Evolutionary conservation across 2,797 vertebrate genomes (phyloP).

Genomic region (Enoplosus armatus): DNA sequence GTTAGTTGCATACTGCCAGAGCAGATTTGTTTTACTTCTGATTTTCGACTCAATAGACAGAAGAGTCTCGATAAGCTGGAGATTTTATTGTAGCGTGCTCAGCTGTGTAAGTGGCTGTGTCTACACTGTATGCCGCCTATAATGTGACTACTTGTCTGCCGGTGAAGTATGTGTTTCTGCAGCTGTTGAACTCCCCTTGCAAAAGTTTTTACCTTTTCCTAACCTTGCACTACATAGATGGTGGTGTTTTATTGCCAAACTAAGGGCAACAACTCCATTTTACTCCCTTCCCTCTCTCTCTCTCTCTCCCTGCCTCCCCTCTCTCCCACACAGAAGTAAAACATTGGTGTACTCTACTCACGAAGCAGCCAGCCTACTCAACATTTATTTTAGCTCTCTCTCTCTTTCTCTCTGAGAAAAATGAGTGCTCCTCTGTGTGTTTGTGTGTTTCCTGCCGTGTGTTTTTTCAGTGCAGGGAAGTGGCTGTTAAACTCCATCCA

Average conservation of each 20-base stretch:
- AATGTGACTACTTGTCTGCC: slow-evolving; percentile 40
- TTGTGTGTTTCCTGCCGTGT: slow-evolving; percentile 28
- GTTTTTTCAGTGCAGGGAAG: slow-evolving; percentile 36
- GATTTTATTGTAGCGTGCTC: background rate
- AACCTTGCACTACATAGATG: slow-evolving; percentile 32
- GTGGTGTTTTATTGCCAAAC: slow-evolving; percentile 59
- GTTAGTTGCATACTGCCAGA: too few species aligned
- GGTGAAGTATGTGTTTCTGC: slow-evolving; percentile 49
- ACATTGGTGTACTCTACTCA: slow-evolving; percentile 67
- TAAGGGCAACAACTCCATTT: slow-evolving; percentile 52
- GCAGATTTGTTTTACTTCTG: too few species aligned
- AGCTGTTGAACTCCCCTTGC: slow-evolving; percentile 47
- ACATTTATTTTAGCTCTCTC: slow-evolving; percentile 73
- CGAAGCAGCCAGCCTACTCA: slow-evolving; percentile 77
- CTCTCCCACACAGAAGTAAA: slow-evolving; percentile 74
- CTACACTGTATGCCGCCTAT: background rate
- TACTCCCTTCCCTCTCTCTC: slow-evolving; percentile 26
- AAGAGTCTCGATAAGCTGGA: background rate
- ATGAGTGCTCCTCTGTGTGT: slow-evolving; percentile 39
- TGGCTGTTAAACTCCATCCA: slow-evolving; percentile 51
- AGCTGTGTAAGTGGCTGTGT: slow-evolving; percentile 14
- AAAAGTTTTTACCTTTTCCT: slow-evolving; percentile 46
- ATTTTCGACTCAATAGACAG: too few species aligned
- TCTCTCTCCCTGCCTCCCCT: slow-evolving; percentile 49
- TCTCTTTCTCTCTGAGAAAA: slow-evolving; percentile 49